A percentile compares a stretch with the other conserved stretches of the same genome.
Evolutionary conservation across 2,888 invertebrate species (phyloP).

Genomic region (Drosophila demipolita): DNA sequence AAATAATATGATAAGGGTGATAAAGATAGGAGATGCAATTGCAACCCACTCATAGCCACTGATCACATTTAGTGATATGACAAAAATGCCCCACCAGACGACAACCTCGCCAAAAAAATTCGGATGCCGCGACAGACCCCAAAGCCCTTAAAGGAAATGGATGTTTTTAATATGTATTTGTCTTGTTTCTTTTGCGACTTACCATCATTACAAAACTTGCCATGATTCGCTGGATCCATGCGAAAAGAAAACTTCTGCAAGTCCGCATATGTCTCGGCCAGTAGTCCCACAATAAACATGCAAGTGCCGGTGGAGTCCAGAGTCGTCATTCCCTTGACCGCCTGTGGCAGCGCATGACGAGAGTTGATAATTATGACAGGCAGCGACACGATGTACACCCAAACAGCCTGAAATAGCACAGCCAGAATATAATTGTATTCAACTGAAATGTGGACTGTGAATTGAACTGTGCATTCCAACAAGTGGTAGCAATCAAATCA

Average conservation of each 20-base stretch:
- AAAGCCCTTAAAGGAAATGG: constrained; percentile 87
- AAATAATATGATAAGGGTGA: constrained; percentile 93
- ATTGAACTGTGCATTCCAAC: constrained; percentile 35
- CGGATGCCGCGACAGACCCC: constrained; percentile 95
- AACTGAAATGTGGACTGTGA: constrained; percentile 17
- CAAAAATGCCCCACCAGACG: constrained; percentile 97
- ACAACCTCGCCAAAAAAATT: constrained; percentile 98
- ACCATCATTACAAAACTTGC: constrained; percentile 97
- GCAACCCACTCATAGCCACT: constrained; percentile 94
- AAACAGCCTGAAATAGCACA: constrained; percentile 88
- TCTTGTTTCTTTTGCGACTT: constrained; percentile 56
- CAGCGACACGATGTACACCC: constrained; percentile 96
- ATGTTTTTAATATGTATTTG: background rate
- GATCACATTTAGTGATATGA: constrained; percentile 94
- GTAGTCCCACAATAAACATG: constrained; percentile 92
- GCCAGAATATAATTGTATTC: constrained; percentile 1
- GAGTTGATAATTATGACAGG: constrained; percentile 97
- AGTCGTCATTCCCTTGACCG: constrained; percentile 94
- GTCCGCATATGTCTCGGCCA: constrained; percentile 96
- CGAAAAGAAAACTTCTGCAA: constrained; percentile 96
- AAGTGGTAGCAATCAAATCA: constrained; percentile 63
- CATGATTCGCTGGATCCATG: constrained; percentile 94
- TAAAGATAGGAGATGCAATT: constrained; percentile 93
- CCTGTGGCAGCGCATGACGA: constrained; percentile 90
- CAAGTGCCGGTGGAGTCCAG: constrained; percentile 94